Conservation (phyloP, 2,113 vertebrate species). For the Microtus montanus region DNA sequence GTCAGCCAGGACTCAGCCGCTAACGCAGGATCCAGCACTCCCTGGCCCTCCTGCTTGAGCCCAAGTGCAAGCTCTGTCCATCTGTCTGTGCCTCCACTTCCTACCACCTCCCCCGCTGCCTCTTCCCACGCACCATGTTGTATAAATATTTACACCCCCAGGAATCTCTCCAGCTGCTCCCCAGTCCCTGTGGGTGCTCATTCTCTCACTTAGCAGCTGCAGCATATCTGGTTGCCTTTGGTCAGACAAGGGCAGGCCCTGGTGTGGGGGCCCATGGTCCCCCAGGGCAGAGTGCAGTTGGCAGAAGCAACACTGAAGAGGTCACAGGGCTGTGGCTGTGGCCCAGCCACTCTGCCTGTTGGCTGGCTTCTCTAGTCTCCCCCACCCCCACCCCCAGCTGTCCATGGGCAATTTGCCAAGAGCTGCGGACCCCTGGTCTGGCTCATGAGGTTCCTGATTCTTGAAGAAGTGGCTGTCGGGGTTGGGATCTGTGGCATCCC, state of each 20-base stretch:
- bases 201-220: constrained; percentile 80
- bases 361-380: not conserved
- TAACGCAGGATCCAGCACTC: not conserved
- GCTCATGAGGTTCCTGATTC: not conserved
- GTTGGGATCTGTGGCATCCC: not conserved
- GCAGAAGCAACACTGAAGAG: constrained; percentile 51
- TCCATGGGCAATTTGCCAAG: not conserved
- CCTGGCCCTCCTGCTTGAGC: not conserved
- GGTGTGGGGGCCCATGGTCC: constrained; percentile 64
- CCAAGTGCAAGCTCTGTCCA: not conserved
- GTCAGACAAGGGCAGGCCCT: constrained; percentile 74
- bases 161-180: constrained; percentile 82
- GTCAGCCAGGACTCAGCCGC: not conserved
- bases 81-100: not conserved
- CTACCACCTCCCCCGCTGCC: constrained; percentile 48
- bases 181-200: constrained; percentile 74
- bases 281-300: constrained; percentile 49
- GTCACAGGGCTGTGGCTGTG: constrained; percentile 28
- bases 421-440: not conserved
- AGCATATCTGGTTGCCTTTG: constrained; percentile 76
- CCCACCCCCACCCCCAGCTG: not conserved
- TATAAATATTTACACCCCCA: constrained; percentile 84
- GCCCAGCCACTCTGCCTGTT: not conserved
- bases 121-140: constrained; percentile 76
- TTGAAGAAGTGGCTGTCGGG: not conserved